Evolutionary conservation across 2,113 vertebrate species (phyloP).

Genomic region (Brachyhypopomus gauderio): DNA sequence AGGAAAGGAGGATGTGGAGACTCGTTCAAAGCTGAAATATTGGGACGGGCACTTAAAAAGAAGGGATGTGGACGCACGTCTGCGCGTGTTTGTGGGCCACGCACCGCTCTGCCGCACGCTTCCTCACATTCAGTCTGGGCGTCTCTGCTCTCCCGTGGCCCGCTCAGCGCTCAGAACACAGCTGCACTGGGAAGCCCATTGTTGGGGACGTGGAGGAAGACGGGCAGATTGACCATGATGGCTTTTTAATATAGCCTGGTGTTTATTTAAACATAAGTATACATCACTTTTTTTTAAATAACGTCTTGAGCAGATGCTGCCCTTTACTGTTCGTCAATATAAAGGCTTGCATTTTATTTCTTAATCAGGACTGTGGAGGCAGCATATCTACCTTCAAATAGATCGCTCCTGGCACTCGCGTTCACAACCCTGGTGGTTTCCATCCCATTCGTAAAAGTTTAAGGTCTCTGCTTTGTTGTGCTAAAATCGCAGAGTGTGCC

Average conservation of each 20-base stretch:
- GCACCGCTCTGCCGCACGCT: slow-evolving; percentile 71
- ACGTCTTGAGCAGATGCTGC: no score
- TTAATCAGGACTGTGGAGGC: no score
- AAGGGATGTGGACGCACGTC: slow-evolving; percentile 70
- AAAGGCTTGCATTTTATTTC: no score
- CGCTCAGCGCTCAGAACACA: not conserved
- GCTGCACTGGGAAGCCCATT: not conserved
- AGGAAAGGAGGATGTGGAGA: slow-evolving; percentile 50
- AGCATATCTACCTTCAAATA: not conserved
- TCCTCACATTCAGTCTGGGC: slow-evolving; percentile 78
- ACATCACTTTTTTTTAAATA: no score
- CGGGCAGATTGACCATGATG: not conserved
- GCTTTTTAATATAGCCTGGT: no score
- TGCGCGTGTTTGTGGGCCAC: slow-evolving; percentile 78
- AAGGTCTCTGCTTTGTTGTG: not conserved
- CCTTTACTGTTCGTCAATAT: no score
- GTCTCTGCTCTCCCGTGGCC: slow-evolving; percentile 55
- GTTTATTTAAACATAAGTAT: no score
- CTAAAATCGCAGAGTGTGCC: not conserved
- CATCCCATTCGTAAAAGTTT: not conserved
- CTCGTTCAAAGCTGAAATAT: slow-evolving; percentile 52
- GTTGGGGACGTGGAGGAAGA: not conserved
- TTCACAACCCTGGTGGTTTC: not conserved
- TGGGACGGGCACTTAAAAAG: slow-evolving; percentile 66
- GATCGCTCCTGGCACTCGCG: not conserved